Percentiles rank a stretch among this genome's conserved stretches.
Evolutionary conservation across 2,797 vertebrate genomes (phyloP).

Genomic region (Myotis myotis): DNA sequence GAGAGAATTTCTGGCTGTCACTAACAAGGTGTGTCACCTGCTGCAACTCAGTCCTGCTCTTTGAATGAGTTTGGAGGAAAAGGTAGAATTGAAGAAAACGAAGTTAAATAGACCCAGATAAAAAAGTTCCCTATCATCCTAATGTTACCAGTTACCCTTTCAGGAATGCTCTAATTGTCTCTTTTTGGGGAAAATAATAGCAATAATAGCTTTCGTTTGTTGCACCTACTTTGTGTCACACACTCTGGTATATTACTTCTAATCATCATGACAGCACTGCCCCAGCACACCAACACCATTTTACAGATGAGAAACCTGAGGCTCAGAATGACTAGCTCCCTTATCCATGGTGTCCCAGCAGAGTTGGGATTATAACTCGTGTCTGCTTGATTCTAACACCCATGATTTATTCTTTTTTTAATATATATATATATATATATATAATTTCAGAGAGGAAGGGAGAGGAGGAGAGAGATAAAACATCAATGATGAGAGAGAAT

Average conservation of each 20-base stretch:
- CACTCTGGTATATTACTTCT: background rate
- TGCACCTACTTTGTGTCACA: background rate
- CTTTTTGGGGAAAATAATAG: background rate
- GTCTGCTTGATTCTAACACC: background rate
- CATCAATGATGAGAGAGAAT: too few species aligned
- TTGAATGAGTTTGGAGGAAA: background rate
- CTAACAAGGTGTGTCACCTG: background rate
- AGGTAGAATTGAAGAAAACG: background rate
- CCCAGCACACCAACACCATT: background rate
- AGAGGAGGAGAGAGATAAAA: too few species aligned
- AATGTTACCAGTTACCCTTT: background rate
- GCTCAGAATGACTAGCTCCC: background rate
- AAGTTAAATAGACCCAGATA: background rate
- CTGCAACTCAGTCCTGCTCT: background rate
- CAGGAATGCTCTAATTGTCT: background rate
- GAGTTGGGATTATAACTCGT: background rate
- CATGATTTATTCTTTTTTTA: background rate
- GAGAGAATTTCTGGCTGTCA: background rate
- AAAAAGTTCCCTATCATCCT: background rate
- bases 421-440: too few species aligned
- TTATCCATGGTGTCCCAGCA: background rate
- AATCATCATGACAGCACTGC: background rate
- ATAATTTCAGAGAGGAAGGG: too few species aligned
- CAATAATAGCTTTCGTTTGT: background rate
- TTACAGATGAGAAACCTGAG: conserved; percentile 15